These are phyloP conservation scores for Limnephilus rhombicus DNA, from an alignment of 2,888 invertebrate genomes.

Conservation along the genomic window DNA sequence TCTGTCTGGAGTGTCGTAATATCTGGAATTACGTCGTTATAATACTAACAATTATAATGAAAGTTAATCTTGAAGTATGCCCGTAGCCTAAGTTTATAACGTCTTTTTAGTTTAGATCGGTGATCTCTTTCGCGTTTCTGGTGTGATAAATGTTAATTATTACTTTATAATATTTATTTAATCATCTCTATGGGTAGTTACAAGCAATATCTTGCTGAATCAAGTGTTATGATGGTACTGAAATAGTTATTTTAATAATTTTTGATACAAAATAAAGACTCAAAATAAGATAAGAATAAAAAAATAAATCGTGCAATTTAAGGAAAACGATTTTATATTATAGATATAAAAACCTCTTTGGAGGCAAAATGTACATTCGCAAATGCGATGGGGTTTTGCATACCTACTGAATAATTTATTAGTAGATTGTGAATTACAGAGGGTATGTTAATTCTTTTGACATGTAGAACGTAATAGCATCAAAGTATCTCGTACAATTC, in stretches of 20 bases:
- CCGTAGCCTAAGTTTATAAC: neutral
- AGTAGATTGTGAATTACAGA: neutral
- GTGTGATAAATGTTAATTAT: neutral
- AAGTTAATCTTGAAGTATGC: neutral
- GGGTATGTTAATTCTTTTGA: conserved; percentile 1
- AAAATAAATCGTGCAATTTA: too few relatives aligned
- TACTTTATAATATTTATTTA: neutral
- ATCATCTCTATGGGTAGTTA: neutral
- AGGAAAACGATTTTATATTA: neutral
- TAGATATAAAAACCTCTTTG: conserved; percentile 46
- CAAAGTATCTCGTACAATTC: neutral
- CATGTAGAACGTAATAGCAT: neutral
- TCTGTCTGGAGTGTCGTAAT: neutral
- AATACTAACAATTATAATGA: conserved; percentile 3
- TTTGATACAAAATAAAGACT: too few relatives aligned
- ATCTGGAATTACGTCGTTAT: neutral
- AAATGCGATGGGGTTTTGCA: neutral
- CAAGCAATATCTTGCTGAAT: neutral
- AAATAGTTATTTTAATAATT: neutral
- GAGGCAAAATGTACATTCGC: neutral
- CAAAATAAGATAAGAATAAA: too few relatives aligned
- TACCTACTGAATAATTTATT: neutral
- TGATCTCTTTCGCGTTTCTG: neutral
- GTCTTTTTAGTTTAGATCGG: neutral
- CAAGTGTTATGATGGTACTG: too few relatives aligned